A percentile compares a stretch with the other conserved stretches of the same genome.
phyloP scores from a whole-genome alignment of 2,888 invertebrate species.

The Pogonocherus hispidulus region DNA sequence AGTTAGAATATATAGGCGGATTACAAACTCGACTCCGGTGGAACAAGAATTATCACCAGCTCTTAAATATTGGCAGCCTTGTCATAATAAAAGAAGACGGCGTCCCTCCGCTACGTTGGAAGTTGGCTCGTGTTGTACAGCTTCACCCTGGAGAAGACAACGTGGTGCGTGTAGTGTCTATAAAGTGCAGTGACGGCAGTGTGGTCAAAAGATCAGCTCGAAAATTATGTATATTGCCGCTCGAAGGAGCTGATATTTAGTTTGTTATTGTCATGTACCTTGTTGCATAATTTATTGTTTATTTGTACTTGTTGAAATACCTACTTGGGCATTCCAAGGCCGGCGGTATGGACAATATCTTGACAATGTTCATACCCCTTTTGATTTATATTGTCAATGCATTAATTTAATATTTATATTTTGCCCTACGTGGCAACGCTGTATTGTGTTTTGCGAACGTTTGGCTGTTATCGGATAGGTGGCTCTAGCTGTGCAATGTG shows the following conservation, averaged over 20 bases:
- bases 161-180: slow-evolving; percentile 18
- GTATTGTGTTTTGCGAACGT: too few relatives aligned
- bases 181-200: slow-evolving; percentile 25
- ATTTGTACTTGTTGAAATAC: neutral
- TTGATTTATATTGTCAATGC: too few relatives aligned
- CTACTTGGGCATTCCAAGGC: neutral
- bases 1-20: slow-evolving; percentile 29
- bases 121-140: slow-evolving; percentile 6
- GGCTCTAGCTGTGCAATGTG: too few relatives aligned
- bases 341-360: too few relatives aligned
- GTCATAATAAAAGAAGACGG: slow-evolving; percentile 32
- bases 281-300: neutral
- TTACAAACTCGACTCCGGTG: slow-evolving; percentile 34
- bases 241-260: neutral
- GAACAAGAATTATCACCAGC: slow-evolving; percentile 12
- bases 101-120: slow-evolving; percentile 17
- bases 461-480: too few relatives aligned
- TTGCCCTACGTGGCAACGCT: too few relatives aligned
- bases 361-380: too few relatives aligned
- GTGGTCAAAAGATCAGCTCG: slow-evolving; percentile 18
- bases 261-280: too few relatives aligned
- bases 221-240: slow-evolving; percentile 22
- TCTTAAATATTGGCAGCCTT: slow-evolving; percentile 24
- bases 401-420: too few relatives aligned
- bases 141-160: slow-evolving; percentile 26